Base-by-base conservation (phyloP, 2,113 vertebrate genomes). In the Oreochromis niloticus region DNA sequence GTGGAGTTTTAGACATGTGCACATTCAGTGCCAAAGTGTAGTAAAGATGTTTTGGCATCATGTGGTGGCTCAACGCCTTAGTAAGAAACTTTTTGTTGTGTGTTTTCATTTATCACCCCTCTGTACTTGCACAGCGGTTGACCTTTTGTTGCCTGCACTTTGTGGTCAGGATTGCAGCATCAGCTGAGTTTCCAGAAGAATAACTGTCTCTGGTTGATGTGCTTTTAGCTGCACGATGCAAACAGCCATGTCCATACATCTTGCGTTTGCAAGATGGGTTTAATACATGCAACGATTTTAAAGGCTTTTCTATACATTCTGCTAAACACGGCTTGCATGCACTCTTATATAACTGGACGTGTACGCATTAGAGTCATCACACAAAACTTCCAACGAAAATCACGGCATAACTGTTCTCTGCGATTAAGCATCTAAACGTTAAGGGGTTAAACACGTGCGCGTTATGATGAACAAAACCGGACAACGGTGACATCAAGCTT, bases 401-500 rank as follows among this genome's bases (percentile, higher is more conserved):
- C 73, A 78, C 27, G 11, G 73, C 11, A 78, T 52, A 78, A 34
- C 17, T 50, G 27, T 34, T 34, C 27, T n/a, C 24, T 19, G 41
- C 17, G 24, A 57, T 57, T 3, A 4, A 16, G 5, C 3, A 30
- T 27, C 4, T n/a, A 16, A 24, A 78, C 73, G 36, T 48, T 17
- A 82, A 92, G 89, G 91, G 92, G 93, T 94, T 94, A 94, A 93
- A 80, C 5, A 81, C 79, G 66, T 63, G 73, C 80, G 85, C 17
- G 39, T 59, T 50, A 84, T 24, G 24, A 71, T 27, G 75, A 81
- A 78, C 79, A 90, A 86, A 92, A 89, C 54, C 78, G 13, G 81
- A 59, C 48, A 81, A 78, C 83, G 30, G 89, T 83, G 89, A 87
- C 88, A 89, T 78, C 87, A 46, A 88, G 71, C 68, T 84, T 80